Evolutionary conservation across 2,888 invertebrate genomes (phyloP), one percentile per base, ranked within the genome.

Genomic region (Sphaeridia pumilis): DNA sequence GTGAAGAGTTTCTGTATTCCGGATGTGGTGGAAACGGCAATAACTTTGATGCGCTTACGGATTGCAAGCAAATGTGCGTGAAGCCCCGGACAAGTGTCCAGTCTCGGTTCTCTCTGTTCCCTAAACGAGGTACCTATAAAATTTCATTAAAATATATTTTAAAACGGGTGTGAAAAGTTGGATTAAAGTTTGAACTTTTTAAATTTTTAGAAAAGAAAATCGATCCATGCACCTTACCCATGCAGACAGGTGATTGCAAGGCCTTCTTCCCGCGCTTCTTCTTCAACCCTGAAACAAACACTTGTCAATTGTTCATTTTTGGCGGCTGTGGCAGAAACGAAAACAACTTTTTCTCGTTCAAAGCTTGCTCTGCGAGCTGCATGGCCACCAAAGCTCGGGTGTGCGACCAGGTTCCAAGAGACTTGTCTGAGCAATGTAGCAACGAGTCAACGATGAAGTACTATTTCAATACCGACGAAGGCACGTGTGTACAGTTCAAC

Each of bases 291-390:
- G 46, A 14, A 2, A 31, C 51, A 12, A 42, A 45, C 21, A 28
- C 7, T 20, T 58, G 58, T 26, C 57, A 65, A 47, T 20, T 26
- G 5, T 68, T 68, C 51, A 47, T 57, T 17, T 68, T 65, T 41
- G 66, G 67, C 2, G 68, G 67, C 1, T 69, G 69, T 57, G 49
- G 56, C 1, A 67, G 68, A 20, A 69, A 68, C 51, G 61, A 49
- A 14, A 69, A 69, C 54, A 64, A 66, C 34, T 70, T 70, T 55
- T 54, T 48, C 7, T 58, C 61, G 2, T 31, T 60, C 26, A 49
- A 54, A 24, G 63, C 63, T 41, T 67, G 67, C 54, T 38, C 45
- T 27, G 43, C 52, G 1, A 52, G 46, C 2, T 52, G 52, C 20
- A 20, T 41, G 22, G 36, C 10, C 20, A 36, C 38, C 7, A 27